Conservation (phyloP, 2,113 vertebrate genomes). For the Ctenomys sociabilis region DNA sequence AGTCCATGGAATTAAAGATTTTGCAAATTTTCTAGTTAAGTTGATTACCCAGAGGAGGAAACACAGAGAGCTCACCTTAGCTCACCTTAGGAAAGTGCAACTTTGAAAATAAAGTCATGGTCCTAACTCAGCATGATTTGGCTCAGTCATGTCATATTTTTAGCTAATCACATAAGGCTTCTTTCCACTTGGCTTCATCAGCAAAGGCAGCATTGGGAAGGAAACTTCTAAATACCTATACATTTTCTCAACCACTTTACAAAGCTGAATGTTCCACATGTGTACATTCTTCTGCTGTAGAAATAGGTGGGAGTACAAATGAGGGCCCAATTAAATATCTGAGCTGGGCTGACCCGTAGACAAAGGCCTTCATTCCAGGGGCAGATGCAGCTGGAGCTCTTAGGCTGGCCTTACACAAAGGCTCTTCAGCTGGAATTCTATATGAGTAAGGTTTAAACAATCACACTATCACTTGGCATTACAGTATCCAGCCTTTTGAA, state of each 20-base stretch:
- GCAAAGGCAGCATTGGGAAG: background rate
- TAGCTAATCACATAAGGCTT: background rate
- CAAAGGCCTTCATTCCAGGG: slow-evolving; percentile 71
- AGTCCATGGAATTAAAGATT: background rate
- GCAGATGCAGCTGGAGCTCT: slow-evolving; percentile 72
- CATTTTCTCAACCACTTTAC: slow-evolving; percentile 37
- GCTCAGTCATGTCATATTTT: background rate
- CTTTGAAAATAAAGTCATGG: background rate
- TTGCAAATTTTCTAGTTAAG: slow-evolving; percentile 18
- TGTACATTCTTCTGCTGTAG: slow-evolving; percentile 42
- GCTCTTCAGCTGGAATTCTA: slow-evolving; percentile 69
- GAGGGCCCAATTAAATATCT: slow-evolving; percentile 69
- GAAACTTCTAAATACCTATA: background rate
- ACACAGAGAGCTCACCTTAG: slow-evolving; percentile 18
- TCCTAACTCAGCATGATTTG: background rate
- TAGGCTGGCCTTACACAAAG: slow-evolving; percentile 74
- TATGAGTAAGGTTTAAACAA: slow-evolving; percentile 68
- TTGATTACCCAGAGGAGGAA: background rate
- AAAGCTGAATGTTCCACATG: slow-evolving; percentile 36
- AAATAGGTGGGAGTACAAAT: slow-evolving; percentile 53
- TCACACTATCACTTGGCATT: slow-evolving; percentile 73
- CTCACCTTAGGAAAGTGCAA: background rate
- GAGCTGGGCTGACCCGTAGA: slow-evolving; percentile 53
- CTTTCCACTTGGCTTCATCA: background rate
- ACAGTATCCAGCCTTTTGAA: slow-evolving; percentile 68